These are phyloP conservation scores for Lacanobia oleracea DNA, from an alignment of 2,888 invertebrate genomes.

Conservation along the genomic window DNA sequence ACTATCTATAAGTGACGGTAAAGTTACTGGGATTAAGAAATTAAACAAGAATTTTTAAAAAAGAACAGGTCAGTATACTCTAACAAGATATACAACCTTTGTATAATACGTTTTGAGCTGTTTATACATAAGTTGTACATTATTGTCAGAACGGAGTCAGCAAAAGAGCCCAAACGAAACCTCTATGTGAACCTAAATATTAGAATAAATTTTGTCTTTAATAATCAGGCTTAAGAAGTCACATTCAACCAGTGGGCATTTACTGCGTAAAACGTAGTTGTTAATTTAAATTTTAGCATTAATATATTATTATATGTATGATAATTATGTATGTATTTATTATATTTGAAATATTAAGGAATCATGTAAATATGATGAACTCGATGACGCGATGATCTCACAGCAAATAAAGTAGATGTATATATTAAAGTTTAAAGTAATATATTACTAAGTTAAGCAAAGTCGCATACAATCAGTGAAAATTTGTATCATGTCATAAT, in stretches of 20 bases:
- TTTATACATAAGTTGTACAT: constrained; percentile 38
- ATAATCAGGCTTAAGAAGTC: constrained; percentile 32
- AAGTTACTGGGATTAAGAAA: neutral
- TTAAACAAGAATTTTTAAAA: neutral
- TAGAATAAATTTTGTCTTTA: constrained; percentile 10
- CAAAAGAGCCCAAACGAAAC: constrained; percentile 17
- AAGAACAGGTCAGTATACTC: too few species aligned
- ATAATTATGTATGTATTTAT: constrained; percentile 19
- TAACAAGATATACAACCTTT: too few species aligned
- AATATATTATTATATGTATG: constrained; percentile 4
- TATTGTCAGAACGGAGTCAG: constrained; percentile 3
- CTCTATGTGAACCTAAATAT: constrained; percentile 6
- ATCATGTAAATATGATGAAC: constrained; percentile 58
- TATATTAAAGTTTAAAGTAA: constrained; percentile 36
- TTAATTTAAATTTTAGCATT: constrained; percentile 17
- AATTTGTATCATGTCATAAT: constrained; percentile 6
- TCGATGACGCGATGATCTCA: constrained; percentile 59
- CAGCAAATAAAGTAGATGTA: constrained; percentile 58
- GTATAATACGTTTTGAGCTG: constrained; percentile 25
- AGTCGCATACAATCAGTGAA: constrained; percentile 7
- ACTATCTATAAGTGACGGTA: too few species aligned
- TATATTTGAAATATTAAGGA: constrained; percentile 24
- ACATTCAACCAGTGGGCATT: constrained; percentile 44
- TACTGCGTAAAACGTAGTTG: constrained; percentile 48
- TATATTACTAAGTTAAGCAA: constrained; percentile 2